These are phyloP conservation scores for Montipora foliosa DNA, from an alignment of 64 coral and sea anemone genomes.

Conservation along the genomic window DNA sequence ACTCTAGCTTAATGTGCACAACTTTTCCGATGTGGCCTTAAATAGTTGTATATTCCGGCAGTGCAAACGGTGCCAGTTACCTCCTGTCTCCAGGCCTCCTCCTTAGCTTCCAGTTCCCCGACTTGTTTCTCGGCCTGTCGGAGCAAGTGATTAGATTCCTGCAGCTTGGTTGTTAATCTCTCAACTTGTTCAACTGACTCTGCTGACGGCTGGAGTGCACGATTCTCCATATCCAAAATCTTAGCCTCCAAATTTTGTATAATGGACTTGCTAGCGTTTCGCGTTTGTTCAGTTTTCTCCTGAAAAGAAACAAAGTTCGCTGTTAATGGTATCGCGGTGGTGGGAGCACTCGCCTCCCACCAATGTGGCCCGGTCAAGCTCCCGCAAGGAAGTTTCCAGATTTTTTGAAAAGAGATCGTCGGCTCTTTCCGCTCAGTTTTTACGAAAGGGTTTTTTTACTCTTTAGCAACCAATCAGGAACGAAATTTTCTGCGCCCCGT, in stretches of 20 bases:
- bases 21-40: no score
- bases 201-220: slow-evolving; percentile 29
- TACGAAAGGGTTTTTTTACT: no score
- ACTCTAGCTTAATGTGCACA: no score
- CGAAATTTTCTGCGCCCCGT: no score
- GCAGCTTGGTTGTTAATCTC: slow-evolving; percentile 47
- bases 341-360: no score
- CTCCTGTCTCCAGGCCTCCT: slow-evolving; percentile 60
- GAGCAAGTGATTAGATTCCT: slow-evolving; percentile 23
- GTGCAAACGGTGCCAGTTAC: slow-evolving; percentile 3
- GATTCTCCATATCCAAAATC: slow-evolving; percentile 65
- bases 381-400: no score
- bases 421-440: no score
- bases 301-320: slow-evolving; percentile 1
- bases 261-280: slow-evolving; percentile 57
- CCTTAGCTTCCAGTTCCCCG: slow-evolving; percentile 63
- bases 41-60: no score
- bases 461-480: no score
- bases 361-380: no score
- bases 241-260: slow-evolving; percentile 71
- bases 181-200: slow-evolving; percentile 42
- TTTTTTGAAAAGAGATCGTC: no score
- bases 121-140: slow-evolving; percentile 39
- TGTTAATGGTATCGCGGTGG: no score
- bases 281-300: slow-evolving; percentile 58